phyloP scores from a whole-genome alignment of 2,113 vertebrate genomes.

The Ictidomys tridecemlineatus region DNA sequence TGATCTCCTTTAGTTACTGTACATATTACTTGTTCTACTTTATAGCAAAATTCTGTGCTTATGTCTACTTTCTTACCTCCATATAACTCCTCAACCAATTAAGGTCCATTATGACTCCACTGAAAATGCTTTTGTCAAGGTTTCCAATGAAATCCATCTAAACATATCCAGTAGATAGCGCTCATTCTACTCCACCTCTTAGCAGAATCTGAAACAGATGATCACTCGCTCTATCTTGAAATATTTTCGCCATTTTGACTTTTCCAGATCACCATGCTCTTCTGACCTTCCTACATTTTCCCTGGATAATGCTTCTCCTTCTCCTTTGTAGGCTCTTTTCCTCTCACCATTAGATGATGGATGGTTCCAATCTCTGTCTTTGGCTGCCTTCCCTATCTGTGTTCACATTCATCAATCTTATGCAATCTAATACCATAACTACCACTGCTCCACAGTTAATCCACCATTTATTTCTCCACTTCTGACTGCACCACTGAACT shows the following conservation, averaged over 20 bases:
- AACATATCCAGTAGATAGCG: background rate
- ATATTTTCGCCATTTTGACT: background rate
- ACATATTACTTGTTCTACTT: background rate
- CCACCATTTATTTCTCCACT: background rate
- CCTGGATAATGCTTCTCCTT: background rate
- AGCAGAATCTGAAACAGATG: too few relatives aligned
- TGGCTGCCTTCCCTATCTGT: background rate
- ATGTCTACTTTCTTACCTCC: background rate
- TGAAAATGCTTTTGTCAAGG: background rate
- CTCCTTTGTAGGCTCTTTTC: background rate
- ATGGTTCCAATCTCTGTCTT: background rate
- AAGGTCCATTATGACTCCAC: background rate
- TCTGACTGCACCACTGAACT: background rate
- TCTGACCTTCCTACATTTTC: background rate
- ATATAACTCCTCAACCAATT: background rate
- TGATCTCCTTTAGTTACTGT: background rate
- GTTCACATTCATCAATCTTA: too few relatives aligned
- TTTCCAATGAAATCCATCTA: background rate
- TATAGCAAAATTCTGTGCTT: background rate
- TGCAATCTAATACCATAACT: background rate
- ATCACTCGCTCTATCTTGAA: too few relatives aligned
- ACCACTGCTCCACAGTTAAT: background rate
- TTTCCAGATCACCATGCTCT: background rate
- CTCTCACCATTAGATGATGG: background rate
- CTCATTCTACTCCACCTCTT: too few relatives aligned